Evolutionary conservation across 1,140 invertebrate species (phyloP), one percentile per base, ranked within the genome.

Genomic region (Drosophila quadrilineata): DNA sequence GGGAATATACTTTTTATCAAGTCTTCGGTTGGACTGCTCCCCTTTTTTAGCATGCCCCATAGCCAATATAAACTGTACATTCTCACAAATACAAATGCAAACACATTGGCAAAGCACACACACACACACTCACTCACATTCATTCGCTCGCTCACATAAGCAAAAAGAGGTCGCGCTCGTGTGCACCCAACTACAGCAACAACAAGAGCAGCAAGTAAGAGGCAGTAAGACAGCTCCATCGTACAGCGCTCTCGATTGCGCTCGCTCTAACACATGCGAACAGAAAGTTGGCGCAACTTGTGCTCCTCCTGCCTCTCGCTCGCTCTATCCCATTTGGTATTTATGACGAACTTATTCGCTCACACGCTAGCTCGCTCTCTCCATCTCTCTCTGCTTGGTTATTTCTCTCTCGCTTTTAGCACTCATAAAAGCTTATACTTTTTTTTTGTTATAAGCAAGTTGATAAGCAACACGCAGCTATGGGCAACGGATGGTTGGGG

Each of bases 161-260:
- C 69, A 56, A 76, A 79, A 84, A 84, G 77, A 84, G 77, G 77
- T 84, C 77, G 77, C 74, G 79, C 79, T 82, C 79, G 77, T 82
- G 73, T 82, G 79, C 74, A 85, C 77, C 77, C 77, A 72, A 63
- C 71, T 35, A 36, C 62, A 56, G 41, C 49, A 48, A 45, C 63
- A 59, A 43, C 36, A 59, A 69, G 33, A 59, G 21, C 31, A 62
- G 58, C 73, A 71, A 50, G 49, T 46, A 45, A 57, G 68, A 58
- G 59, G 46, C 70, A 38, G 54, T 66, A 62, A 46, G 56, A 43
- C 62, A 49, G 67, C 68, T 53, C 52, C 28, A 58, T 63, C 58
- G 49, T 41, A 71, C 77, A 66, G 70, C 73, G 77, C 77, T 84
- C 77, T 84, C 79, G 73, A 57, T 84, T 77, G 79, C 64, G 53